phyloP scores from a whole-genome alignment of 2,888 invertebrate species.

The Linyphia triangularis region DNA sequence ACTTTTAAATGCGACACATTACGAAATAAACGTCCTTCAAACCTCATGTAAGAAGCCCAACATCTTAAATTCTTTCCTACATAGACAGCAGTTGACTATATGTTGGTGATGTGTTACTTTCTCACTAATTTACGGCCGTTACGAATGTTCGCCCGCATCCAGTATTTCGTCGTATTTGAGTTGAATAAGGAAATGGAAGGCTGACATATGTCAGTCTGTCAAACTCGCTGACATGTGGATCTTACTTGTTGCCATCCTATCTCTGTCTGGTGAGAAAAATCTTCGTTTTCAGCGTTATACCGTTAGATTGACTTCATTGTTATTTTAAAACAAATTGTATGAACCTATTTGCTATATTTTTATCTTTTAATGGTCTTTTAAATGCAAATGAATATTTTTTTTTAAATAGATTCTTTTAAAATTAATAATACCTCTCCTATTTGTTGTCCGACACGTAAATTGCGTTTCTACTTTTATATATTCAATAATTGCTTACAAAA shows the following conservation, averaged over 20 bases:
- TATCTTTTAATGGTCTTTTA: too few relatives aligned
- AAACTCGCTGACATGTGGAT: background rate
- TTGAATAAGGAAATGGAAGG: background rate
- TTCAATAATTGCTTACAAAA: too few relatives aligned
- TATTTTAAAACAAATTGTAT: background rate
- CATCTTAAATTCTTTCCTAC: too few relatives aligned
- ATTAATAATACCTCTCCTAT: too few relatives aligned
- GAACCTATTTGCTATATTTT: background rate
- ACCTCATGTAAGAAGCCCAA: too few relatives aligned
- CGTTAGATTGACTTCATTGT: background rate
- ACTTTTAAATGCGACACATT: too few relatives aligned
- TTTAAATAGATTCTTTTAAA: too few relatives aligned
- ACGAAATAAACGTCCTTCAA: too few relatives aligned
- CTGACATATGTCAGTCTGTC: background rate
- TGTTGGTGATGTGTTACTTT: background rate
- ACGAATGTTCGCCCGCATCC: constrained; percentile 23
- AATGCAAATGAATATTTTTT: too few relatives aligned
- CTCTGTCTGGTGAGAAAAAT: background rate
- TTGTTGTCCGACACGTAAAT: too few relatives aligned
- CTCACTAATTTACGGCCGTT: background rate
- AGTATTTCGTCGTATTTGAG: background rate
- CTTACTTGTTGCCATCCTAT: background rate
- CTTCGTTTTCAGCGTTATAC: background rate
- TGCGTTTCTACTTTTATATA: too few relatives aligned
- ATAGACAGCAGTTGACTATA: too few relatives aligned